Conservation (phyloP, 2,113 vertebrate genomes). For the Porphyrio hochstetteri region DNA sequence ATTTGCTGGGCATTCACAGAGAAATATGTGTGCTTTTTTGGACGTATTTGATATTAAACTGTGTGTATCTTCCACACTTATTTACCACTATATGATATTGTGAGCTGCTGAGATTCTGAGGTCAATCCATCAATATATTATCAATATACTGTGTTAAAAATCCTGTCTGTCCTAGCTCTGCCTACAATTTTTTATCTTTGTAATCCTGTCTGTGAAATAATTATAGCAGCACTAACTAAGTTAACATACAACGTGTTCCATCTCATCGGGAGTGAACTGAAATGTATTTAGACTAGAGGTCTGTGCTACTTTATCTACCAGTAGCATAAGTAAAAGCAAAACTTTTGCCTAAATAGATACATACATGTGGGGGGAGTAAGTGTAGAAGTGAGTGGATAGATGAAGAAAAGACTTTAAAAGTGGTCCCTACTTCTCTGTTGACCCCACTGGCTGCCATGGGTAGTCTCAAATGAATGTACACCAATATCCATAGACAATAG, state of each 20-base stretch:
- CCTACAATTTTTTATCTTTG: not conserved
- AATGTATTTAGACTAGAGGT: not conserved
- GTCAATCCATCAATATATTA: not conserved
- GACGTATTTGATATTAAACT: not conserved
- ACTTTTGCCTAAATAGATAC: not conserved
- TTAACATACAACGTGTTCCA: not conserved
- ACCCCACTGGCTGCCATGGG: not conserved
- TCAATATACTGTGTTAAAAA: not conserved
- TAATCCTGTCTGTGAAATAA: not conserved
- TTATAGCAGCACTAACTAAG: not conserved
- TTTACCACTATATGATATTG: not conserved
- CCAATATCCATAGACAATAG: not conserved
- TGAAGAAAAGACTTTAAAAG: not conserved
- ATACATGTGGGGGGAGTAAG: not conserved
- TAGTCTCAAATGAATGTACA: not conserved
- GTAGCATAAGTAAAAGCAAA: not conserved
- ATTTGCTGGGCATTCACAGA: not conserved
- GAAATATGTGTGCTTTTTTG: not conserved
- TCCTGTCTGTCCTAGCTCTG: not conserved
- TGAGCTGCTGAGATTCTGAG: not conserved
- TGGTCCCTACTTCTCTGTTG: not conserved
- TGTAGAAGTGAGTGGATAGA: not conserved
- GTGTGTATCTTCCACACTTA: not conserved
- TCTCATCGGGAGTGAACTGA: not conserved
- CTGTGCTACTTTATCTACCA: not conserved